Conservation (phyloP, 2,888 invertebrate genomes). For the Stictocephala bisonia region DNA sequence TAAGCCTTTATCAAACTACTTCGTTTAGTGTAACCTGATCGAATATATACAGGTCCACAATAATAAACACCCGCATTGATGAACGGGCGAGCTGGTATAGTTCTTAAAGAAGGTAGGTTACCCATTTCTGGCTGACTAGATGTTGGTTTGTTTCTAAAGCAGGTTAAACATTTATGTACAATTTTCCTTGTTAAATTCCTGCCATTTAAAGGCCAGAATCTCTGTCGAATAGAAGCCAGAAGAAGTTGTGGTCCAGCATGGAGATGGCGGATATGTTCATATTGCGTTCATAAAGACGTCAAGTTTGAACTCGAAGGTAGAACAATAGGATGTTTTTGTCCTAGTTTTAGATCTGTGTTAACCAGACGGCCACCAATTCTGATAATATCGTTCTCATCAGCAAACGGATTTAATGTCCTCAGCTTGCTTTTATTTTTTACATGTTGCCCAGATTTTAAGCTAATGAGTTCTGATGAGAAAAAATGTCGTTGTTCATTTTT, state of each 20-base stretch:
- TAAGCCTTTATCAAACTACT: constrained; percentile 51
- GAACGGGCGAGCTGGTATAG: constrained; percentile 49
- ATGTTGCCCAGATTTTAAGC: neutral
- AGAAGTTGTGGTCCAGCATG: constrained; percentile 54
- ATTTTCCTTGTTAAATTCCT: constrained; percentile 48
- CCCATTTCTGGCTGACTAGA: neutral
- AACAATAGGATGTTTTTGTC: neutral
- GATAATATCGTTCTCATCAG: too few species aligned
- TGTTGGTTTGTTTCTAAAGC: neutral
- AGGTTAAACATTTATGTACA: constrained; percentile 50
- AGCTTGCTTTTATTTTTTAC: neutral
- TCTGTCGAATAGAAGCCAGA: constrained; percentile 51
- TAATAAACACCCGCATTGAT: constrained; percentile 53
- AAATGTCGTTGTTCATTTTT: neutral
- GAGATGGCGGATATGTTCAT: too few species aligned
- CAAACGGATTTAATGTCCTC: neutral
- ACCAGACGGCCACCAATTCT: neutral
- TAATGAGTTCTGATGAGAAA: neutral
- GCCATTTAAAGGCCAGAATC: constrained; percentile 56
- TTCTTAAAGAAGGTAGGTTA: constrained; percentile 48
- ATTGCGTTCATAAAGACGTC: neutral
- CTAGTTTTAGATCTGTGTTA: neutral
- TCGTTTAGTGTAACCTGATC: neutral
- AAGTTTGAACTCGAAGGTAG: neutral
- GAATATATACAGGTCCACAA: constrained; percentile 52